Evolutionary conservation across 2,113 vertebrate species (phyloP).

Genomic region (Bolborhynchus lineola): DNA sequence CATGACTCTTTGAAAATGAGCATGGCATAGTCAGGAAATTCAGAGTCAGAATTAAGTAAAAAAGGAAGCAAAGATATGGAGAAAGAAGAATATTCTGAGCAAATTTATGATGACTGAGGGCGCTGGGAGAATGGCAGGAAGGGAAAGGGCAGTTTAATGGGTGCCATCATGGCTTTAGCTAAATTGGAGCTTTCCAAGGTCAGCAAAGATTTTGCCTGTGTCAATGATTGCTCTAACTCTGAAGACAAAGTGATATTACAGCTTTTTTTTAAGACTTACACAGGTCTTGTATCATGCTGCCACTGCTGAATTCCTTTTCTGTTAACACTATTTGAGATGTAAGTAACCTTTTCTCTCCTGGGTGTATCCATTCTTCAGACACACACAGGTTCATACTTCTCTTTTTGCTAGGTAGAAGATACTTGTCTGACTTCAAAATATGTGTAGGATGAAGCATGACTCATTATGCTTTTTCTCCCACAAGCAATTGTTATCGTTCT

Average conservation of each 20-base stretch:
- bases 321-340: neutral
- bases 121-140: neutral
- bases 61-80: neutral
- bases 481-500: neutral
- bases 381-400: neutral
- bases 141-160: neutral
- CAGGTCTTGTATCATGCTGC: neutral
- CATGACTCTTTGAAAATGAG: neutral
- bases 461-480: neutral
- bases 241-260: neutral
- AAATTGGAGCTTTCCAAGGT: neutral
- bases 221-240: neutral
- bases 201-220: neutral
- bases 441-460: neutral
- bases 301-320: neutral
- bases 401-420: neutral
- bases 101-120: neutral
- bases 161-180: neutral
- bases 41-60: neutral
- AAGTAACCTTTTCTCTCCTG: neutral
- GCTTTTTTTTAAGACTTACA: neutral
- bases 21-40: neutral
- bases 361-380: neutral
- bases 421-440: neutral
- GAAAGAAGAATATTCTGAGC: neutral